Base-by-base conservation (phyloP, 1,140 invertebrate genomes). In the Drosophila novamexicana region DNA sequence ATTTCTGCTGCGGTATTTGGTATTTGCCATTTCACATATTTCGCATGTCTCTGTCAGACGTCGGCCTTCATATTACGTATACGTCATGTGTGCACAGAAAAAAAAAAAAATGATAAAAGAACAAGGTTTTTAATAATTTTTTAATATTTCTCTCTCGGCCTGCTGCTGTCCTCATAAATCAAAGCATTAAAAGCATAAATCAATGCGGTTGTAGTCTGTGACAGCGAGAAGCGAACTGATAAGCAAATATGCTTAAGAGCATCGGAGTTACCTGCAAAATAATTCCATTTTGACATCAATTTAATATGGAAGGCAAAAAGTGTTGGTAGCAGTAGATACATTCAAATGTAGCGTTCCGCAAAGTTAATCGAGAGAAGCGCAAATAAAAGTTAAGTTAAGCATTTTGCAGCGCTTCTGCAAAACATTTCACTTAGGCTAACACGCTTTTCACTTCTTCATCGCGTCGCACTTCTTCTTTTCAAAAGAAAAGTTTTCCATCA, bases 51-150 rank as follows among this genome's bases (percentile, higher is more conserved):
- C 7, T 9, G 44, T 7, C 44, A 45, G 44, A 0, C 7, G 7
- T 18, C n/a, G 18, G 9, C 7, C 44, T 47, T 16, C 16, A 18
- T 12, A 39, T 52, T 40, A 29, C 59, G 59, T 52, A 63, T 52
- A 63, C 59, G 59, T 14, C 29, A 32, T 63, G 34, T 40, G 45
- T 22, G 18, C 44, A 37, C 22, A 29, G 3, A 5, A 5, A 29
- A 29, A 29, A 5, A 29, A 29, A 5, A 5, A 29, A 29, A 29
- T 4, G 5, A 29, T 4, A 22, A 32, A 42, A 42, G n/a, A 1
- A 14, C 14, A 14, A n/a, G 22, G 22, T 29, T 42, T 14, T 42
- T 7, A n/a, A 42, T 42, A n/a, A 14, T n/a, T 14, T 42, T 42
- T n/a, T 32, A 32, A 32, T 14, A n/a, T 58, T 42, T 42, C 7